Evolutionary conservation across 2,113 vertebrate genomes (phyloP), one percentile per base, ranked within the genome.

Genomic region (Formicarius rufipectus): DNA sequence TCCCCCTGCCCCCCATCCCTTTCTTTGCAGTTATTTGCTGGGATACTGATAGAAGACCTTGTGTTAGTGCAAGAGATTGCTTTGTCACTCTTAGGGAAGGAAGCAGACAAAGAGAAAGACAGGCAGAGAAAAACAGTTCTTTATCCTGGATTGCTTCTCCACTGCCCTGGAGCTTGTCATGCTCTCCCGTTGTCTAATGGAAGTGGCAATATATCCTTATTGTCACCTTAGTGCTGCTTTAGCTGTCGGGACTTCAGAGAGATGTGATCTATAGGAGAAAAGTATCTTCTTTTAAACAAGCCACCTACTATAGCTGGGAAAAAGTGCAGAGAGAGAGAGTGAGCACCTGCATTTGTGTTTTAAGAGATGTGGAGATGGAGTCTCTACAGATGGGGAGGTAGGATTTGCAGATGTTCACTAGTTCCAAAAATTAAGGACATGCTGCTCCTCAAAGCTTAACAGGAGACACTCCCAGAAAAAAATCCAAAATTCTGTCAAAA

Each of bases 1-100:
- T 60, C n/a, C 44, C 12, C 42, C 11, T 16, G 14, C 42, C 42
- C 14, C 44, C 44, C 44, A 14, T 25, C 8, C 39, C 8, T 85
- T 94, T 90, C 45, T 75, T 96, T 72, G 17, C 95, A 98, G 98
- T 90, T 99, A 63, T 98, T 98, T 97, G 97, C 97, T 64, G 95
- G 94, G 21, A 91, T 98, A 35, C 64, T 96, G 52, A 87, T 93
- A 68, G 95, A 96, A 66, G 84, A 97, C 18, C 96, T 95, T 28
- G 42, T 90, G 25, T 89, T 97, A 19, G 60, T 97, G 28, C 85
- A 49, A 73, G 92, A 97, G 49, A 67, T 95, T 89, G 94, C 93
- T 58, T 49, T 95, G 45, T 95, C 84, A 21, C 87, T 91, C 0
- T 78, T 97, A 77, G 93, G 86, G 33, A 74, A 77, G 24, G 63